Conservation (phyloP, 2,113 vertebrate genomes). For the Limnothrissa miodon region DNA sequence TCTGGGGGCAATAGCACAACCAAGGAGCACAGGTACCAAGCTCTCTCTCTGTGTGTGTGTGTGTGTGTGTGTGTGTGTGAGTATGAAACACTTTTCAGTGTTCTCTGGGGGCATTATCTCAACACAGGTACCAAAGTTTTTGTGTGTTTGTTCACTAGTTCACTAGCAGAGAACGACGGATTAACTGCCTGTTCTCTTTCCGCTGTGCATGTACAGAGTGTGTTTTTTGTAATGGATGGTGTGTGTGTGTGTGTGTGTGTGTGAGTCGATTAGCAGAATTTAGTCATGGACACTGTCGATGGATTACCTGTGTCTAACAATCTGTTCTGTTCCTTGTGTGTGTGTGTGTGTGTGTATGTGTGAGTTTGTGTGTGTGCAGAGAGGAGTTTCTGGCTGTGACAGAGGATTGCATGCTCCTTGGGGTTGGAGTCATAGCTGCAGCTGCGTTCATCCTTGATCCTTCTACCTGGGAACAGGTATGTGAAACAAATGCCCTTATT, state of each 20-base stretch:
- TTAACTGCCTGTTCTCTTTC: too few relatives aligned
- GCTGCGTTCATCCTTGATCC: constrained; percentile 78
- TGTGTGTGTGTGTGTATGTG: constrained; percentile 30
- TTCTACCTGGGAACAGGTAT: constrained; percentile 79
- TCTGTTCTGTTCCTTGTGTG: neutral
- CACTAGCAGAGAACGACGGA: too few relatives aligned
- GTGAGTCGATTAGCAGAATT: neutral
- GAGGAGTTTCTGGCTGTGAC: constrained; percentile 84
- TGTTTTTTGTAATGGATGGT: too few relatives aligned
- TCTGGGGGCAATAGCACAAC: constrained; percentile 71
- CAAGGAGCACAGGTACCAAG: constrained; percentile 78
- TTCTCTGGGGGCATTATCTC: too few relatives aligned
- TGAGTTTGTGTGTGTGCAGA: constrained; percentile 60
- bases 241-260: too few relatives aligned
- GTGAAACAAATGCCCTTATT: neutral
- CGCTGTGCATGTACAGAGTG: too few relatives aligned
- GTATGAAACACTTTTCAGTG: too few relatives aligned
- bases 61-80: neutral
- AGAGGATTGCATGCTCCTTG: constrained; percentile 91
- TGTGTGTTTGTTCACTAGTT: too few relatives aligned
- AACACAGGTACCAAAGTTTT: too few relatives aligned
- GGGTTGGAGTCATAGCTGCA: constrained; percentile 81
- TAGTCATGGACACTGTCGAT: neutral
- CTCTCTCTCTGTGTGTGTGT: neutral
- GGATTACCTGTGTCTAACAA: neutral